Percentiles rank a stretch among this genome's conserved stretches.
These are phyloP conservation scores for Zaprionus davidi DNA, from an alignment of 1,140 invertebrate species.

Conservation along the genomic window DNA sequence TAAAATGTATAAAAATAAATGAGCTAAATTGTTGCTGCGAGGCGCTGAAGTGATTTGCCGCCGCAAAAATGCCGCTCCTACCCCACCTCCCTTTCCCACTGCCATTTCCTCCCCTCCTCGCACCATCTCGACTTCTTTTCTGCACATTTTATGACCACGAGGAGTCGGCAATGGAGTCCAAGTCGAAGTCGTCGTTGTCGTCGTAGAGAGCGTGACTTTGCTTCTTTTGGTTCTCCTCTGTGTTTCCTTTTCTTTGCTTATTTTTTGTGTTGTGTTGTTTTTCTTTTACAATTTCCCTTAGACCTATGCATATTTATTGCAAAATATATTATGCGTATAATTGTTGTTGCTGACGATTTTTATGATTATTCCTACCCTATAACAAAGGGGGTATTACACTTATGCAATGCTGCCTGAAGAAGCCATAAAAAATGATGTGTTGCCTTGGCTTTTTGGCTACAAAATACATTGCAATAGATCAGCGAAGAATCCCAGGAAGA, in stretches of 20 bases:
- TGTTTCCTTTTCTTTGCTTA: background rate
- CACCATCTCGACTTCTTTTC: background rate
- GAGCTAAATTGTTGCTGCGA: conserved; percentile 62
- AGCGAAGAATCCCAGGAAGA: background rate
- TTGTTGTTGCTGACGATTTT: conserved; percentile 68
- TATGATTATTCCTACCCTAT: background rate
- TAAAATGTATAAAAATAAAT: conserved; percentile 82
- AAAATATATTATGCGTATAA: conserved; percentile 81
- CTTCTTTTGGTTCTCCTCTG: conserved; percentile 18
- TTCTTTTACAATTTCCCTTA: conserved; percentile 31
- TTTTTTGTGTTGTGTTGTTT: background rate
- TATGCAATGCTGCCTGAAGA: background rate
- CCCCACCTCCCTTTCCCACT: background rate
- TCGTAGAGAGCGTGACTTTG: conserved; percentile 58
- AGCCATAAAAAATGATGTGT: conserved; percentile 7
- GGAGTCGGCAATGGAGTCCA: conserved; percentile 4
- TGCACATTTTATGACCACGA: conserved; percentile 58
- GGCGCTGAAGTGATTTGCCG: conserved; percentile 66
- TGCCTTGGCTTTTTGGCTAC: conserved; percentile 6
- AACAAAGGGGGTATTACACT: conserved; percentile 12
- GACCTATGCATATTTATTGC: conserved; percentile 65
- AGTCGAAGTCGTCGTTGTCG: background rate
- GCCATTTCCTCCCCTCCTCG: background rate
- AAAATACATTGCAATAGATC: background rate
- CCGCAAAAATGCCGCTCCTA: conserved; percentile 30